phyloP scores from a whole-genome alignment of 2,888 invertebrate genomes.

The Neoitamus cyanurus region DNA sequence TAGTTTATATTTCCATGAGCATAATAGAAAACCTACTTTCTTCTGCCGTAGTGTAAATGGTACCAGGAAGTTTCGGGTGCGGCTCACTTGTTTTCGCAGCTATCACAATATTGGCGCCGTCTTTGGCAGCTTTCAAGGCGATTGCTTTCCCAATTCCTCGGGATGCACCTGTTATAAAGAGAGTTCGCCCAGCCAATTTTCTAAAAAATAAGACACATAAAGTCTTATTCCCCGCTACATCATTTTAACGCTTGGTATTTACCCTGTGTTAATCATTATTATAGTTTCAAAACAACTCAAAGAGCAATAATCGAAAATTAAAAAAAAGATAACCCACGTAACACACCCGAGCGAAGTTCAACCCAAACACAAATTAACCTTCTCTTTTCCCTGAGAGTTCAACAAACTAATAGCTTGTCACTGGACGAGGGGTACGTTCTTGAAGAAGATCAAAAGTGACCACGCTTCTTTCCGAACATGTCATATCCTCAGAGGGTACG shows the following conservation, averaged over 20 bases:
- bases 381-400: not conserved
- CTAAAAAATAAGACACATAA: slow-evolving; percentile 53
- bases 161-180: slow-evolving; percentile 96
- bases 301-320: not conserved
- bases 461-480: too few relatives aligned
- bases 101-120: slow-evolving; percentile 88
- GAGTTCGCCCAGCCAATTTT: slow-evolving; percentile 83
- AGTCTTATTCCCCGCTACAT: too few relatives aligned
- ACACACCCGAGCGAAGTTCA: not conserved
- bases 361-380: not conserved
- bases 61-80: slow-evolving; percentile 75
- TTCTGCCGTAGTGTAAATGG: slow-evolving; percentile 85
- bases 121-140: slow-evolving; percentile 88
- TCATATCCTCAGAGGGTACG: too few relatives aligned
- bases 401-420: not conserved
- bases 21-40: slow-evolving; percentile 71
- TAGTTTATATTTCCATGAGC: too few relatives aligned
- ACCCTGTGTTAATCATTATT: not conserved
- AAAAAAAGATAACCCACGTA: not conserved
- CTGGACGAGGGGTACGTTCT: too few relatives aligned
- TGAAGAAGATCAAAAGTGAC: too few relatives aligned
- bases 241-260: not conserved
- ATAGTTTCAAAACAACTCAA: not conserved
- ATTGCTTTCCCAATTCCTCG: slow-evolving; percentile 95
- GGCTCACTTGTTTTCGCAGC: slow-evolving; percentile 88